A percentile compares a stretch with the other conserved stretches of the same genome.
Conservation (phyloP, 2,888 invertebrate genomes). For the Thumatha senex region DNA sequence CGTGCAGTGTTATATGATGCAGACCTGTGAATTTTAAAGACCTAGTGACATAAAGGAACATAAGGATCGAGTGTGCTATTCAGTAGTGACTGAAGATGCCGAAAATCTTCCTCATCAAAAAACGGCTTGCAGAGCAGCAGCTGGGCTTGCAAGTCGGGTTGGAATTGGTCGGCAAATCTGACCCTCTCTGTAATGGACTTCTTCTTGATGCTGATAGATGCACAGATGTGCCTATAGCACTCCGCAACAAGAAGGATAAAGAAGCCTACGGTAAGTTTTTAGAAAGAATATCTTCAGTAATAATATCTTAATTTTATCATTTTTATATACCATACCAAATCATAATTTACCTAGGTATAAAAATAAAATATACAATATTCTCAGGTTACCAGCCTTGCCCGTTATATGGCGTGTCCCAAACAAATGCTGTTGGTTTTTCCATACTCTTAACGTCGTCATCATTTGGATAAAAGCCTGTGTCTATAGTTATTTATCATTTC, state of each 20-base stretch:
- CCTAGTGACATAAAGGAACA: constrained; percentile 69
- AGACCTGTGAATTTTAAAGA: constrained; percentile 72
- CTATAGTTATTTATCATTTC: constrained; percentile 59
- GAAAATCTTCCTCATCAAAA: constrained; percentile 96
- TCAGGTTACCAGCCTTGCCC: no score
- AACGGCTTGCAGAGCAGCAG: constrained; percentile 96
- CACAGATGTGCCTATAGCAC: constrained; percentile 85
- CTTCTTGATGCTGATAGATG: constrained; percentile 71
- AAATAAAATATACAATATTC: no score
- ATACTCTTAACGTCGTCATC: constrained; percentile 32
- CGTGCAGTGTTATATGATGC: constrained; percentile 80
- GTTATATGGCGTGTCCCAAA: constrained; percentile 1
- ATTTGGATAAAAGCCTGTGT: constrained; percentile 38
- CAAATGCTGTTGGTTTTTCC: constrained; percentile 18
- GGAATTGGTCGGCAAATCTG: constrained; percentile 87
- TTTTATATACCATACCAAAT: no score
- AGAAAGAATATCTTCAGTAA: background rate
- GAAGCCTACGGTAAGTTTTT: constrained; percentile 68
- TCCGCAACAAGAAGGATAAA: constrained; percentile 81
- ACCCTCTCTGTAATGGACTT: constrained; percentile 84
- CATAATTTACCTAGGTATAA: no score
- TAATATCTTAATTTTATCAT: background rate
- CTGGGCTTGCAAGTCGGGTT: constrained; percentile 92
- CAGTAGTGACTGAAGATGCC: constrained; percentile 86
- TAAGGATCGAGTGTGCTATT: constrained; percentile 77